These are phyloP conservation scores for Cyrtonyx montezumae DNA, from an alignment of 2,113 vertebrate genomes.

Conservation along the genomic window DNA sequence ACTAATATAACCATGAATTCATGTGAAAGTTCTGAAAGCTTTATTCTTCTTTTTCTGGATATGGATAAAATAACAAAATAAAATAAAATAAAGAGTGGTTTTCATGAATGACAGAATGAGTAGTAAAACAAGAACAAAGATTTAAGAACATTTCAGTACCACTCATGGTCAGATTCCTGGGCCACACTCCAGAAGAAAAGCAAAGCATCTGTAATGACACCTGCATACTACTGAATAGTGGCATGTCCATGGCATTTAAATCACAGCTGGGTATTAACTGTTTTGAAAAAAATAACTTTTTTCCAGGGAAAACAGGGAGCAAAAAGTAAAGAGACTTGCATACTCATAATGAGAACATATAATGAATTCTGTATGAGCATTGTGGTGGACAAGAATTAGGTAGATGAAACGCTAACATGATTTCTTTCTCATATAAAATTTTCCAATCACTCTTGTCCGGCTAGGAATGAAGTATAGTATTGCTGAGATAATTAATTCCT, in stretches of 20 bases:
- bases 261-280: not conserved
- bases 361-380: not conserved
- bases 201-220: not conserved
- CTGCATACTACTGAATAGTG: not conserved
- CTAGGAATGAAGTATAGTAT: not conserved
- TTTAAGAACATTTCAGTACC: not conserved
- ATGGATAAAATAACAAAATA: not conserved
- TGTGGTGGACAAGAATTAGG: not conserved
- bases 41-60: not conserved
- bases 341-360: not conserved
- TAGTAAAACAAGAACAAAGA: not conserved
- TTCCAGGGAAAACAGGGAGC: not conserved
- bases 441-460: not conserved
- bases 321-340: not conserved
- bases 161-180: not conserved
- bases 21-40: not conserved
- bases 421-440: not conserved
- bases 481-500: not conserved
- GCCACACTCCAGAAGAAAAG: not conserved
- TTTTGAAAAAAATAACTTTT: conserved; percentile 11
- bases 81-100: not conserved
- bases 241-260: not conserved
- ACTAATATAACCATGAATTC: not conserved
- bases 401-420: not conserved
- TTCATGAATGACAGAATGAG: not conserved